Conservation (phyloP, 1,140 invertebrate genomes). For the Steinernema khuongi region DNA sequence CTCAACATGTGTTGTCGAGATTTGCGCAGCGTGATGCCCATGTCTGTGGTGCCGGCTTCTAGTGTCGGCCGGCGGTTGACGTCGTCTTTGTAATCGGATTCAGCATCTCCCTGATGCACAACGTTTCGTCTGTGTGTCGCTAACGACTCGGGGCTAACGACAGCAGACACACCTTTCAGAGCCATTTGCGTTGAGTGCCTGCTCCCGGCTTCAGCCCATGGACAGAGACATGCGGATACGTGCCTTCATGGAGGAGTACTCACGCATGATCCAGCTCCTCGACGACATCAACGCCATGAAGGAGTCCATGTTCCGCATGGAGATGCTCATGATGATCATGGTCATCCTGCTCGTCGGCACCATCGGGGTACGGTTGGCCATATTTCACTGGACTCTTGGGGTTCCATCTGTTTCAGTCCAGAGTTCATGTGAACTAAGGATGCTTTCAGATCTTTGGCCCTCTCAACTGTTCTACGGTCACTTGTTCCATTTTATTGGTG, state of each 20-base stretch:
- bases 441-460: too few species aligned
- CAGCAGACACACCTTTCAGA: constrained; percentile 8
- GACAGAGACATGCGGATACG: constrained; percentile 12
- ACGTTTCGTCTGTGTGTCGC: not conserved
- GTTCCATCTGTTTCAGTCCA: too few species aligned
- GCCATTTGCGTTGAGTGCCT: not conserved
- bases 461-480: too few species aligned
- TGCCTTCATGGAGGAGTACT: constrained; percentile 12
- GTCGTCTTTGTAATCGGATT: not conserved
- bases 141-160: not conserved
- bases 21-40: constrained; percentile 13
- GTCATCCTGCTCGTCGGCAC: not conserved
- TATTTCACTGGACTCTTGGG: not conserved
- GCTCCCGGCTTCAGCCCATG: not conserved
- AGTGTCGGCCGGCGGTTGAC: not conserved
- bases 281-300: constrained; percentile 10
- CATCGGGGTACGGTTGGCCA: not conserved
- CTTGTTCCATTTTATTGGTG: too few species aligned
- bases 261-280: not conserved
- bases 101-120: not conserved
- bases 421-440: too few species aligned
- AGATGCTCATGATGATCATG: constrained; percentile 15
- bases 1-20: constrained; percentile 6
- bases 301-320: constrained; percentile 8
- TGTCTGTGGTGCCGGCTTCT: not conserved